Evolutionary conservation across 2,888 invertebrate species (phyloP).

Genomic region (Nemotelus nigrinus): DNA sequence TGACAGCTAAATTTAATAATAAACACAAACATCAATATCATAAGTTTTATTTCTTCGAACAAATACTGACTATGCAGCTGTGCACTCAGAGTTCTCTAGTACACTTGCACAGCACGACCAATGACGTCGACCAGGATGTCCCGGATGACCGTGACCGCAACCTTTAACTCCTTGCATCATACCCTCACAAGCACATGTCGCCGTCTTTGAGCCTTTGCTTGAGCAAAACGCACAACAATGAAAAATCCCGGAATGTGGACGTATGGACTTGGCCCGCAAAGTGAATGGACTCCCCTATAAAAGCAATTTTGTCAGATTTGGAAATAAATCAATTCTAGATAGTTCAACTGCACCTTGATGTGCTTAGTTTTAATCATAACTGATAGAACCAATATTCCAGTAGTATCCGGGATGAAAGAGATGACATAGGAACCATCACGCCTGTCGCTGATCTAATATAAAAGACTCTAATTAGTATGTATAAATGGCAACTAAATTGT

Average conservation of each 20-base stretch:
- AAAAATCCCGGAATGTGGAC: conserved; percentile 76
- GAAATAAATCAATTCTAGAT: not conserved
- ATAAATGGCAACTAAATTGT: conserved; percentile 54
- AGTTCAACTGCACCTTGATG: conserved; percentile 68
- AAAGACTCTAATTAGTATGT: not conserved
- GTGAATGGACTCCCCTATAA: conserved; percentile 75
- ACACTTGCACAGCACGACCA: conserved; percentile 85
- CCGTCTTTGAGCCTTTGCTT: conserved; percentile 76
- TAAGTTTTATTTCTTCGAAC: not conserved
- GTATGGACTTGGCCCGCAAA: conserved; percentile 71
- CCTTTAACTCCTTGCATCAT: conserved; percentile 81
- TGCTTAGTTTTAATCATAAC: conserved; percentile 73
- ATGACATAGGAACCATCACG: conserved; percentile 74
- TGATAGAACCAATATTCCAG: conserved; percentile 72
- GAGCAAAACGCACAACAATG: conserved; percentile 87
- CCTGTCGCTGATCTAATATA: conserved; percentile 68
- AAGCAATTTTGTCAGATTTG: conserved; percentile 46
- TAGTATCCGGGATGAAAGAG: conserved; percentile 71
- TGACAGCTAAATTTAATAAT: not conserved
- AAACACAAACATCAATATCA: not conserved
- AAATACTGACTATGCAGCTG: conserved; percentile 57
- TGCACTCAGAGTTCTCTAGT: conserved; percentile 71
- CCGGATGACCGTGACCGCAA: conserved; percentile 83
- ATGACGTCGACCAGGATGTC: conserved; percentile 81
- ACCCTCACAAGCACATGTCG: conserved; percentile 77